Evolutionary conservation across 23 tunicate genomes (phyloP).

Genomic region (Pegea sp.): DNA sequence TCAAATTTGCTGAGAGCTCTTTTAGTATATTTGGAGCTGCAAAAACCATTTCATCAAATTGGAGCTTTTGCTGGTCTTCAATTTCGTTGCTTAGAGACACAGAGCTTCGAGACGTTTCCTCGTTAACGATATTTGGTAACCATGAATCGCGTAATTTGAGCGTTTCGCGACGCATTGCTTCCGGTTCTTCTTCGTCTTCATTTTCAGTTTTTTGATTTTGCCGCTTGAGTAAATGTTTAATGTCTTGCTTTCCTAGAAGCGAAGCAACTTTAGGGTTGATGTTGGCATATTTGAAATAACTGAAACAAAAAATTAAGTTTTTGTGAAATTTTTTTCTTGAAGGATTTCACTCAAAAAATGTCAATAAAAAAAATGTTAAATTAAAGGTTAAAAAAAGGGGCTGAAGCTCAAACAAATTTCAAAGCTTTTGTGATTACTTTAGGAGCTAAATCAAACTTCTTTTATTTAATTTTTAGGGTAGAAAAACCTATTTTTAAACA

Average conservation of each 20-base stretch:
- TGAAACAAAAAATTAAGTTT: conserved; percentile 10
- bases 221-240: conserved; percentile 43
- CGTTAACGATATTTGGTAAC: conserved; percentile 55
- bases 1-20: conserved; percentile 53
- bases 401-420: neutral
- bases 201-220: conserved; percentile 22
- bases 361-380: neutral
- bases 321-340: neutral
- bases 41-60: conserved; percentile 78
- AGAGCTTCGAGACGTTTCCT: conserved; percentile 21
- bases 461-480: too few relatives aligned
- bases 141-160: too few relatives aligned
- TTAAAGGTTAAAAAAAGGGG: neutral
- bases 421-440: neutral
- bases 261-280: conserved; percentile 80
- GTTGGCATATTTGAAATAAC: conserved; percentile 91
- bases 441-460: neutral
- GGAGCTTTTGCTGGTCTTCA: conserved; percentile 71
- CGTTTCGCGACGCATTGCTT: too few relatives aligned
- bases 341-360: neutral
- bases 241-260: conserved; percentile 80
- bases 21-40: conserved; percentile 82
- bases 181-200: conserved; percentile 52
- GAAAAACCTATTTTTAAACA: too few relatives aligned
- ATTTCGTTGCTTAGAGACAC: conserved; percentile 32